Conservation (phyloP, 2,797 vertebrate species). For the Lophotriccus pileatus region DNA sequence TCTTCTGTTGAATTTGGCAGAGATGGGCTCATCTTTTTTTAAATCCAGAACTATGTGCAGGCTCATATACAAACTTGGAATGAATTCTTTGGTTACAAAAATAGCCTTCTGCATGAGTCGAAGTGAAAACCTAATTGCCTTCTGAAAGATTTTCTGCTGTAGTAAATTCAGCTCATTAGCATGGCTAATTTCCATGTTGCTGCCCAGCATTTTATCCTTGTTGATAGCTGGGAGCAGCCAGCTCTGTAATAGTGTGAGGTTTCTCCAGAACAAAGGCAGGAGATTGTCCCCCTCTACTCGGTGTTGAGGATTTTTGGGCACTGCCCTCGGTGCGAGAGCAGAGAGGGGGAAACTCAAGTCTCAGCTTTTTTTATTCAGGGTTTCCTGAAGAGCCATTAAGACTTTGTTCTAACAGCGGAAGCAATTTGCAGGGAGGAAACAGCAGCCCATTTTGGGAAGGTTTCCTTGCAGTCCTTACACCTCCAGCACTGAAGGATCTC, state of each 20-base stretch:
- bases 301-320: neutral
- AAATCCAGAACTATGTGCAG: neutral
- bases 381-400: conserved; percentile 38
- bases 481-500: neutral
- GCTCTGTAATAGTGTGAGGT: rapidly evolving
- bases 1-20: conserved; percentile 33
- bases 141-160: neutral
- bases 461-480: neutral
- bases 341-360: neutral
- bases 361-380: conserved; percentile 6
- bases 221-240: neutral
- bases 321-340: neutral
- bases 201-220: neutral
- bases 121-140: conserved; percentile 17
- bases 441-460: neutral
- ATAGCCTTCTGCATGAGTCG: neutral
- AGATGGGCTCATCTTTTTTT: neutral
- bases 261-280: neutral
- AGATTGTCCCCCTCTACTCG: rapidly evolving
- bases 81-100: conserved; percentile 14
- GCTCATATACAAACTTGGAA: conserved; percentile 13
- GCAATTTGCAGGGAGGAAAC: conserved; percentile 7
- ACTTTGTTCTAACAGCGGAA: conserved; percentile 37
- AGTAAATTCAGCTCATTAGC: conserved; percentile 27
- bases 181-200: neutral